Conservation (phyloP, 2,797 vertebrate genomes). For the Sebastes oblongus region DNA sequence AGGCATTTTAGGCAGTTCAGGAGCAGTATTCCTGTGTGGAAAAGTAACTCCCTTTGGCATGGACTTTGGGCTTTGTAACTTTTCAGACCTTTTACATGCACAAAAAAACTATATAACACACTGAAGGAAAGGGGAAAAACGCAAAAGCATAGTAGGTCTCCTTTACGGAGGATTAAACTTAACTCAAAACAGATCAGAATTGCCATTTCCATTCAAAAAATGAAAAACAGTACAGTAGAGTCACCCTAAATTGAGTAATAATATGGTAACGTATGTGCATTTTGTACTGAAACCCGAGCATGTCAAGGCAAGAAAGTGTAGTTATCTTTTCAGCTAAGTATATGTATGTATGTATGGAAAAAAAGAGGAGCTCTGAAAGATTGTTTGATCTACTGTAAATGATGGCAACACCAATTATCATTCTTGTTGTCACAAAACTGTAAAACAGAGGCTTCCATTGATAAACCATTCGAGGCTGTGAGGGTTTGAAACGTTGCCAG, state of each 20-base stretch:
- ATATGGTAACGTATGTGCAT: not conserved
- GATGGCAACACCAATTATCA: conserved; percentile 9
- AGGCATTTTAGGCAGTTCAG: too few species aligned
- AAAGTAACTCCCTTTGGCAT: too few species aligned
- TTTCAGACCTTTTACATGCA: too few species aligned
- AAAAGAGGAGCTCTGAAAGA: not conserved
- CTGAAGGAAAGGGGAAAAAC: too few species aligned
- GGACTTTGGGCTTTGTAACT: too few species aligned
- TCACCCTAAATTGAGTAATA: not conserved
- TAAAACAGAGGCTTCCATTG: conserved; percentile 44
- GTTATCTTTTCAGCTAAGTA: not conserved
- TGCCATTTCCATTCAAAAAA: not conserved
- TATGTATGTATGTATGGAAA: not conserved
- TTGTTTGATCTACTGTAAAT: conserved; percentile 32
- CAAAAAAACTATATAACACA: too few species aligned
- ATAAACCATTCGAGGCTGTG: conserved; percentile 39
- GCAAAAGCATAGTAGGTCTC: too few species aligned
- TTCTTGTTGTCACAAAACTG: conserved; percentile 31
- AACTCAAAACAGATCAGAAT: not conserved
- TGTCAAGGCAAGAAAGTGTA: conserved; percentile 27
- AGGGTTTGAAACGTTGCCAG: conserved; percentile 34
- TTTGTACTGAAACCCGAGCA: not conserved
- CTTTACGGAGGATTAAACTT: too few species aligned
- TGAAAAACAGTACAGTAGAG: not conserved
- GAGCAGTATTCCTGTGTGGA: too few species aligned